A percentile compares a stretch with the other conserved stretches of the same genome.
Conservation (phyloP, 2,797 vertebrate species). For the Pristis pectinata region DNA sequence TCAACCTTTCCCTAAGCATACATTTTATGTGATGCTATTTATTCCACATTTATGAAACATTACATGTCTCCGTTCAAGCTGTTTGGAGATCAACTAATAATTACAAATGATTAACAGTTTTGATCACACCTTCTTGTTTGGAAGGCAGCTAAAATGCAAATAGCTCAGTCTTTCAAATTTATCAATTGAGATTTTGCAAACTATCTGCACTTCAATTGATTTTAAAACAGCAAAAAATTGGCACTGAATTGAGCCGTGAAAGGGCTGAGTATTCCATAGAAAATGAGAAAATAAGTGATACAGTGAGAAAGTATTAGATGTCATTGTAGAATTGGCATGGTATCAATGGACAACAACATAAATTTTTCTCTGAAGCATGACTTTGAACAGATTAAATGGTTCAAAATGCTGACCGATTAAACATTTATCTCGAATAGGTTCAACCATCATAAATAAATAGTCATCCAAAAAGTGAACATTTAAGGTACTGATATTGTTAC, state of each 20-base stretch:
- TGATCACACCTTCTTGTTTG: not conserved
- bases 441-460: not conserved
- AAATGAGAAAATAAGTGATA: conserved; percentile 8
- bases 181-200: not conserved
- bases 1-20: not conserved
- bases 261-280: not conserved
- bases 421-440: not conserved
- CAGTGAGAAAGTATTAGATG: not conserved
- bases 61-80: not conserved
- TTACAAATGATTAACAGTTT: not conserved
- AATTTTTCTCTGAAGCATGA: not conserved
- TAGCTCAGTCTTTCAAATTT: not conserved
- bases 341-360: not conserved
- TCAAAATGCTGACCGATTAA: not conserved
- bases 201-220: not conserved
- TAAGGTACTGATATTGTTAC: not conserved
- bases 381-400: not conserved
- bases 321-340: not conserved
- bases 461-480: not conserved
- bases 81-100: not conserved
- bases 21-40: not conserved
- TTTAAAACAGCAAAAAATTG: not conserved
- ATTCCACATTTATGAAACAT: not conserved
- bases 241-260: not conserved
- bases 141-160: not conserved